These are phyloP conservation scores for Campylomormyrus tamandua DNA, from an alignment of 2,113 vertebrate species.

Conservation along the genomic window DNA sequence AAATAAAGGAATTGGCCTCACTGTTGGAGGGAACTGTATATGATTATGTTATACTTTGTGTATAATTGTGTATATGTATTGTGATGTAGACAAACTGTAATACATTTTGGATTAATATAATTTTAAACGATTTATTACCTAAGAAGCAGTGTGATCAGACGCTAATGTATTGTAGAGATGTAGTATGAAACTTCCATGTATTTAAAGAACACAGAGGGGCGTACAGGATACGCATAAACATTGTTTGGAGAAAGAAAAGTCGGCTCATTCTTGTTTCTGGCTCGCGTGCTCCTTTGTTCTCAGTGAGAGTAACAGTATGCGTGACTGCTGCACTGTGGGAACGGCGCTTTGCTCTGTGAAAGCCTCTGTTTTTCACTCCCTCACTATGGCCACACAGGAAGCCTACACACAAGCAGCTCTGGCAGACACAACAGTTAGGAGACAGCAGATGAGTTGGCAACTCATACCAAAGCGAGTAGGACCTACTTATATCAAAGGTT, in stretches of 20 bases:
- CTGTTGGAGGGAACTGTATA: neutral
- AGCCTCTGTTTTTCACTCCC: neutral
- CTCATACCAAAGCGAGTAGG: neutral
- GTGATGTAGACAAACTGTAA: neutral
- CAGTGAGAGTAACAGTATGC: neutral
- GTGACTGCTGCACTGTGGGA: conserved; percentile 1
- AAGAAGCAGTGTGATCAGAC: neutral
- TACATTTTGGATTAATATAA: neutral
- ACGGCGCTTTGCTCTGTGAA: neutral
- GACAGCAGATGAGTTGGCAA: neutral
- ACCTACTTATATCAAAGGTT: neutral
- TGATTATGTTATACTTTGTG: neutral
- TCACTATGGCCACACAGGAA: neutral
- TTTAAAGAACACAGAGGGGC: neutral
- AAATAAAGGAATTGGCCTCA: too few relatives aligned
- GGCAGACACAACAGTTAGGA: neutral
- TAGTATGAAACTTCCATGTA: neutral
- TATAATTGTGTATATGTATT: neutral
- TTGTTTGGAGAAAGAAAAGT: neutral
- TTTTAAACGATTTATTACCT: neutral
- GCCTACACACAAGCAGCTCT: neutral
- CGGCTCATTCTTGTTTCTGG: neutral
- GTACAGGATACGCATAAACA: neutral
- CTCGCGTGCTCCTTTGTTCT: neutral
- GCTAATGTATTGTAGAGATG: neutral